A percentile compares a stretch with the other conserved stretches of the same genome.
Evolutionary conservation across 2,888 invertebrate genomes (phyloP).

Genomic region (Halocaridina rubra): DNA sequence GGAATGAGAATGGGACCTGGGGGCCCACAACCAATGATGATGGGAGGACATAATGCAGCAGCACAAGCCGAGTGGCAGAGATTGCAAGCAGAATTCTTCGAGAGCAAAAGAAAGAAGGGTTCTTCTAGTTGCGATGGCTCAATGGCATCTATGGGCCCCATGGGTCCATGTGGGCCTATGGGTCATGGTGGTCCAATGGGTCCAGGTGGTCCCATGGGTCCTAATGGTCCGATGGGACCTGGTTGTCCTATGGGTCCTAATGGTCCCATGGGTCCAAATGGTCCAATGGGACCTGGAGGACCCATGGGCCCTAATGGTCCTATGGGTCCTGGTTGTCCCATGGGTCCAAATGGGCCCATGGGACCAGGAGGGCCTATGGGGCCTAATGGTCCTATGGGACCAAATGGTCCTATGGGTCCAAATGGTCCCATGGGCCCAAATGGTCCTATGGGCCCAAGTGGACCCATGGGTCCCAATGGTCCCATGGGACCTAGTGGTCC

Average conservation of each 20-base stretch:
- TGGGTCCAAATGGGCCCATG: constrained; percentile 68
- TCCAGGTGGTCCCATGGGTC: constrained; percentile 69
- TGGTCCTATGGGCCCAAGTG: constrained; percentile 66
- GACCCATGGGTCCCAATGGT: constrained; percentile 54
- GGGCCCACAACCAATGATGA: constrained; percentile 63
- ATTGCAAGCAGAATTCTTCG: constrained; percentile 87
- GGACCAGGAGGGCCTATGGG: constrained; percentile 64
- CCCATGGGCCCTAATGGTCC: constrained; percentile 67
- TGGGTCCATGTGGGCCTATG: constrained; percentile 66
- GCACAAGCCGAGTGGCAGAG: constrained; percentile 92
- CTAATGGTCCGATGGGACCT: constrained; percentile 64
- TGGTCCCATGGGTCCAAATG: constrained; percentile 68
- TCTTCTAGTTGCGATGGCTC: constrained; percentile 64
- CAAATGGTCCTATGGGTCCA: constrained; percentile 70
- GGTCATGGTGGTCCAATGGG: constrained; percentile 71
- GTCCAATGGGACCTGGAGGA: constrained; percentile 71
- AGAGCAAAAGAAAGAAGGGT: constrained; percentile 75
- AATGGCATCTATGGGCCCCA: constrained; percentile 71
- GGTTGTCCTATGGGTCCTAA: constrained; percentile 68
- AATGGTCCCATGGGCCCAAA: constrained; percentile 71
- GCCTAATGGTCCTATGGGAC: constrained; percentile 70
- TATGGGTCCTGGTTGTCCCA: constrained; percentile 71
- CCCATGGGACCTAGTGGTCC: constrained; percentile 46
- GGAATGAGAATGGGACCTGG: constrained; percentile 64
- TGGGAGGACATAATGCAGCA: constrained; percentile 65